A percentile compares a stretch with the other conserved stretches of the same genome.
Conservation (phyloP, 1,140 invertebrate genomes). For the Plodia interpunctella region DNA sequence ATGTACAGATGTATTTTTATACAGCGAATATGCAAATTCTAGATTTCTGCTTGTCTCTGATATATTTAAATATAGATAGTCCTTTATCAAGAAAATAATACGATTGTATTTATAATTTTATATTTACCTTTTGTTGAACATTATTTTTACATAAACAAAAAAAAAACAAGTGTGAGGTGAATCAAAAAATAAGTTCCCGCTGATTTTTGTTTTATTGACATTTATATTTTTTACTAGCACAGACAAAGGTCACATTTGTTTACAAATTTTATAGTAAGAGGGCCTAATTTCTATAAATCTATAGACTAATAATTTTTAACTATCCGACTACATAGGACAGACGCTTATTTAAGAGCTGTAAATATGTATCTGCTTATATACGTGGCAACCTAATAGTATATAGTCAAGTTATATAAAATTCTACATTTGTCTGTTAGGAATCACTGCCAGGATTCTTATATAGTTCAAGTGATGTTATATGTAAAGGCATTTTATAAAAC, state of each 20-base stretch:
- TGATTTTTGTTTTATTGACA: neutral
- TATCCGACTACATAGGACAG: neutral
- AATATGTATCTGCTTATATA: neutral
- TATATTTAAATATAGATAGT: neutral
- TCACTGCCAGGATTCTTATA: too few relatives aligned
- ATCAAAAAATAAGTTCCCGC: too few relatives aligned
- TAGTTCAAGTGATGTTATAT: too few relatives aligned
- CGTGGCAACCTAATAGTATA: neutral
- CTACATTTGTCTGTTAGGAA: too few relatives aligned
- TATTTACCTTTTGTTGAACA: too few relatives aligned
- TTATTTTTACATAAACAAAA: too few relatives aligned
- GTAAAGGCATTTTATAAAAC: too few relatives aligned
- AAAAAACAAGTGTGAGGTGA: too few relatives aligned
- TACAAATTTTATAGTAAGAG: neutral
- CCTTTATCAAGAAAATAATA: neutral
- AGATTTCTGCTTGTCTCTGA: neutral
- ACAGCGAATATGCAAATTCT: neutral
- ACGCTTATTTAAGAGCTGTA: neutral
- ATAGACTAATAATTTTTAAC: neutral
- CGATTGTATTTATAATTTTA: neutral
- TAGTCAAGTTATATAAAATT: neutral
- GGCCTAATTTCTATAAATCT: neutral
- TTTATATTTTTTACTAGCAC: neutral
- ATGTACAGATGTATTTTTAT: conserved; percentile 1
- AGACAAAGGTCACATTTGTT: neutral